These are phyloP conservation scores for Eublepharis macularius DNA, from an alignment of 2,113 vertebrate genomes.

Conservation along the genomic window DNA sequence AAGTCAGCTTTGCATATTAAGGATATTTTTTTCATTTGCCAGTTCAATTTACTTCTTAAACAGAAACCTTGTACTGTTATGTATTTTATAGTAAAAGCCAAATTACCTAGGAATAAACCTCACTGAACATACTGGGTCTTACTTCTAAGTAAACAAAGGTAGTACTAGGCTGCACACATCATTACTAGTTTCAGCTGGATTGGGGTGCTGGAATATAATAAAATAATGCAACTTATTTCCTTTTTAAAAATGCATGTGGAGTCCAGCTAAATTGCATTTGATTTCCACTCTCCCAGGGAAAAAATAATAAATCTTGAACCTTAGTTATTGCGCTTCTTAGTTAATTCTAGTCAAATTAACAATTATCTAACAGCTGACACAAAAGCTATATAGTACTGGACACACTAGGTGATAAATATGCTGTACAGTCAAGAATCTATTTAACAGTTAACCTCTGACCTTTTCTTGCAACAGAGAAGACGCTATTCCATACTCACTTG, in stretches of 20 bases:
- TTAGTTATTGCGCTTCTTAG: not conserved
- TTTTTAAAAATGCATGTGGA: not conserved
- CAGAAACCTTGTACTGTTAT: not conserved
- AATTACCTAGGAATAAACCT: not conserved
- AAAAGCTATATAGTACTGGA: no score
- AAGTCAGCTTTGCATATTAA: not conserved
- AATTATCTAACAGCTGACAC: not conserved
- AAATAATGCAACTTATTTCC: not conserved
- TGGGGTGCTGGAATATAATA: not conserved
- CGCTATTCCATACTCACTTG: conserved; percentile 23
- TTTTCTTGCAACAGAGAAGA: not conserved
- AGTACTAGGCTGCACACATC: not conserved
- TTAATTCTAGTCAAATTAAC: not conserved
- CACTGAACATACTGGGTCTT: not conserved
- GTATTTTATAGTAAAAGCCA: not conserved
- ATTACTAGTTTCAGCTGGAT: not conserved
- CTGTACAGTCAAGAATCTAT: not conserved
- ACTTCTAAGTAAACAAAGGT: not conserved
- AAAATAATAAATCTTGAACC: not conserved
- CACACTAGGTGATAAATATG: no score
- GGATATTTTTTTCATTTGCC: not conserved
- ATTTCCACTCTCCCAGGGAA: not conserved
- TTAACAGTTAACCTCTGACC: not conserved
- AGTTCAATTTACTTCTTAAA: not conserved
- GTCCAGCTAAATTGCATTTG: not conserved